A percentile compares a stretch with the other conserved stretches of the same genome.
Evolutionary conservation across 1,140 invertebrate species (phyloP).

Genomic region (Trialeurodes vaporariorum): DNA sequence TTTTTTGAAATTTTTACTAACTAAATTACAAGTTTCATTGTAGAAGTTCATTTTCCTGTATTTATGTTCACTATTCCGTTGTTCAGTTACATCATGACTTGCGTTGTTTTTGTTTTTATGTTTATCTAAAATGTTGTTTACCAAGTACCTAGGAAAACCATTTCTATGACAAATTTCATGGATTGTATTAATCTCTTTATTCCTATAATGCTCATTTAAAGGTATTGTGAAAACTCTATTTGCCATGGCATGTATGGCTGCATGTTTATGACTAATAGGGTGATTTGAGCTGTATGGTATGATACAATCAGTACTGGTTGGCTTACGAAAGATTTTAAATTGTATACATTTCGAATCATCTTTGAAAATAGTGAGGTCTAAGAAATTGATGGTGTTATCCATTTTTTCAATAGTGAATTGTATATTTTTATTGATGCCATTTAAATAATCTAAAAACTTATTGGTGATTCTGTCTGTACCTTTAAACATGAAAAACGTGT

Average conservation of each 20-base stretch:
- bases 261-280: neutral
- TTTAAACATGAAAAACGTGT: neutral
- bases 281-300: neutral
- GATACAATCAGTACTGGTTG: neutral
- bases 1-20: neutral
- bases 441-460: neutral
- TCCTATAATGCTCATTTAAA: neutral
- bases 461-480: neutral
- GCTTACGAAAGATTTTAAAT: neutral
- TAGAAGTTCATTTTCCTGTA: neutral
- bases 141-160: neutral
- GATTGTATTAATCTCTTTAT: neutral
- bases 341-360: neutral
- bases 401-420: neutral
- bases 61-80: neutral
- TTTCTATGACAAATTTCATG: neutral
- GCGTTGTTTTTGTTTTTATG: neutral
- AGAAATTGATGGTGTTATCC: neutral
- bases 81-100: neutral
- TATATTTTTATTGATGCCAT: neutral
- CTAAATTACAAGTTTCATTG: neutral
- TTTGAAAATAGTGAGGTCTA: neutral
- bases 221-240: neutral
- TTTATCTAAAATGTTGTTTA: neutral
- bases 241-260: neutral